phyloP scores from a whole-genome alignment of 2,797 vertebrate genomes.

The Spatula clypeata region DNA sequence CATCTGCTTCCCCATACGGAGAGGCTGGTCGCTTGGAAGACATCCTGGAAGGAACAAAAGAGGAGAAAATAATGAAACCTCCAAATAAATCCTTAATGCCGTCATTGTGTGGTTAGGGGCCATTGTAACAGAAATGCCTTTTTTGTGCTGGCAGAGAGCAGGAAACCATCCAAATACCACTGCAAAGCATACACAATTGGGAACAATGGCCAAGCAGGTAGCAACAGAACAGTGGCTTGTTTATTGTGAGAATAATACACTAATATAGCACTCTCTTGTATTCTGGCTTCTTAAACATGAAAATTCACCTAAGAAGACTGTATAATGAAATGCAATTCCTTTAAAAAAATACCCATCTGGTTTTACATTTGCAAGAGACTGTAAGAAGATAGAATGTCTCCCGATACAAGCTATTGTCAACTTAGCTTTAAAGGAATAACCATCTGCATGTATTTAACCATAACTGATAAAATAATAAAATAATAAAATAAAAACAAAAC shows the following conservation, averaged over 20 bases:
- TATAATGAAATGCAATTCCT: constrained; percentile 83
- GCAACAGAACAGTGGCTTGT: constrained; percentile 87
- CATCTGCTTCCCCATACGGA: constrained; percentile 99
- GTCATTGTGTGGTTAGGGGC: constrained; percentile 89
- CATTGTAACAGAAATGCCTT: constrained; percentile 90
- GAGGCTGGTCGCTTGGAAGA: constrained; percentile 99
- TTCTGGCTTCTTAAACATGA: constrained; percentile 85
- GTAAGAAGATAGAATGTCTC: constrained; percentile 74
- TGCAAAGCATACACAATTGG: constrained; percentile 86
- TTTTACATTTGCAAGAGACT: constrained; percentile 79
- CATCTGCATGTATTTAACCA: neutral
- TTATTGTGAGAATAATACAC: constrained; percentile 88
- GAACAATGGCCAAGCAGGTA: constrained; percentile 91
- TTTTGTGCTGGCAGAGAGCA: constrained; percentile 88
- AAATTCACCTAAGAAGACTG: constrained; percentile 85
- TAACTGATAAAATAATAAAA: neutral
- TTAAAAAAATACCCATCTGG: constrained; percentile 77
- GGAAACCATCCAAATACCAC: constrained; percentile 90
- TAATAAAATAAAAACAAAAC: neutral
- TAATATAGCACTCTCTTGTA: constrained; percentile 86
- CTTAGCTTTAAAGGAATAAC: constrained; percentile 40
- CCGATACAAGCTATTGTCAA: constrained; percentile 53
- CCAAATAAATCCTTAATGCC: constrained; percentile 91
- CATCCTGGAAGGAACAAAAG: constrained; percentile 98
- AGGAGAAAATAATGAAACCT: constrained; percentile 91